A percentile compares a stretch with the other conserved stretches of the same genome.
Evolutionary conservation across 2,888 invertebrate genomes (phyloP).

Genomic region (Plutella xylostella): DNA sequence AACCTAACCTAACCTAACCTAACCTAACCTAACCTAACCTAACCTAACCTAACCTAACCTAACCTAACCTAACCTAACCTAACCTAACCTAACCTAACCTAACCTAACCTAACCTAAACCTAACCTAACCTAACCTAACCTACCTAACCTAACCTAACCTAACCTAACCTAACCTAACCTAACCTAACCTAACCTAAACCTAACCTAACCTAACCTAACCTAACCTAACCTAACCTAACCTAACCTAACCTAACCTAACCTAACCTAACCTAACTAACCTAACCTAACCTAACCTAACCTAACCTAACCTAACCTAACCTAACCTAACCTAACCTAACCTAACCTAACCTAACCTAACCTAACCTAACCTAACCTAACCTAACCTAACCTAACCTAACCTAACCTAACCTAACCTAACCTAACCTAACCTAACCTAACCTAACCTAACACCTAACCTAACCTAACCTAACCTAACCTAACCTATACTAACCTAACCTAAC

Average conservation of each 20-base stretch:
- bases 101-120: slow-evolving; percentile 14
- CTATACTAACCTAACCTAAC: slow-evolving; percentile 9
- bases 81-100: slow-evolving; percentile 13
- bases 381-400: slow-evolving; percentile 20
- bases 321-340: slow-evolving; percentile 19
- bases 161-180: slow-evolving; percentile 8
- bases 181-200: slow-evolving; percentile 14
- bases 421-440: slow-evolving; percentile 8
- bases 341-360: slow-evolving; percentile 19
- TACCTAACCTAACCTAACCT: slow-evolving; percentile 3
- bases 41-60: slow-evolving; percentile 9
- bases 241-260: slow-evolving; percentile 19
- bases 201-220: slow-evolving; percentile 9
- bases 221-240: slow-evolving; percentile 14
- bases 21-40: slow-evolving; percentile 9
- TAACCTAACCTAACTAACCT: slow-evolving; percentile 18
- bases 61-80: slow-evolving; percentile 9
- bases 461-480: slow-evolving; percentile 11
- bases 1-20: slow-evolving; percentile 6
- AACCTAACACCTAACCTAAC: slow-evolving; percentile 9
- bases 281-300: slow-evolving; percentile 18
- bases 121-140: slow-evolving; percentile 5
- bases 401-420: slow-evolving; percentile 8
- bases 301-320: slow-evolving; percentile 17
- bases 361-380: slow-evolving; percentile 19